phyloP scores from a whole-genome alignment of 2,888 invertebrate species.

The Thereva unica region DNA sequence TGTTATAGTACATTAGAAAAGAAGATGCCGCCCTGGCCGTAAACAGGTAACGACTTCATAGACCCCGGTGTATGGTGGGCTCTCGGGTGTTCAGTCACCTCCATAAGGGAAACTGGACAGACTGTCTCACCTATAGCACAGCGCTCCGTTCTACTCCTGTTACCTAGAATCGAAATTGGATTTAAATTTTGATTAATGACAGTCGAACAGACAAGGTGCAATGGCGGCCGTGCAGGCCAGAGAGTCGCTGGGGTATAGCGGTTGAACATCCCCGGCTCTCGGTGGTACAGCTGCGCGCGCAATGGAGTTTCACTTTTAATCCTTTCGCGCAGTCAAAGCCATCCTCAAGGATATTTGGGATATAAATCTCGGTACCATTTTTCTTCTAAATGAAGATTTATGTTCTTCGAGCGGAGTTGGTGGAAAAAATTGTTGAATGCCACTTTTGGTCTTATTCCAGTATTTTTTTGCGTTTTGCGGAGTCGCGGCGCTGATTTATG shows the following conservation, averaged over 20 bases:
- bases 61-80: no score
- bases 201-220: conserved; percentile 3
- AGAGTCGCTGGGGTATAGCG: conserved; percentile 2
- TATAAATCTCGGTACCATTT: conserved; percentile 34
- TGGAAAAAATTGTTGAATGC: conserved; percentile 13
- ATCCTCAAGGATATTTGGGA: conserved; percentile 35
- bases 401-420: conserved; percentile 11
- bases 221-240: conserved; percentile 2
- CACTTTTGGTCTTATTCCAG: background rate
- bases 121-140: no score
- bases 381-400: conserved; percentile 38
- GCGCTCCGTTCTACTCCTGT: conserved; percentile 25
- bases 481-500: conserved; percentile 29
- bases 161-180: conserved; percentile 33
- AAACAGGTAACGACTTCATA: no score
- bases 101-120: no score
- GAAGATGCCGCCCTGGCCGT: no score
- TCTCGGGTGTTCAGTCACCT: no score
- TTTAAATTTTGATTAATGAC: conserved; percentile 36
- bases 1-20: no score
- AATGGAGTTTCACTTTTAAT: conserved; percentile 27
- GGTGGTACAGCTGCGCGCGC: conserved; percentile 1
- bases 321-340: conserved; percentile 20
- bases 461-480: conserved; percentile 17
- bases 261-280: conserved; percentile 10